These are phyloP conservation scores for Hormaphis cornu DNA, from an alignment of 1,140 invertebrate genomes.

Conservation along the genomic window DNA sequence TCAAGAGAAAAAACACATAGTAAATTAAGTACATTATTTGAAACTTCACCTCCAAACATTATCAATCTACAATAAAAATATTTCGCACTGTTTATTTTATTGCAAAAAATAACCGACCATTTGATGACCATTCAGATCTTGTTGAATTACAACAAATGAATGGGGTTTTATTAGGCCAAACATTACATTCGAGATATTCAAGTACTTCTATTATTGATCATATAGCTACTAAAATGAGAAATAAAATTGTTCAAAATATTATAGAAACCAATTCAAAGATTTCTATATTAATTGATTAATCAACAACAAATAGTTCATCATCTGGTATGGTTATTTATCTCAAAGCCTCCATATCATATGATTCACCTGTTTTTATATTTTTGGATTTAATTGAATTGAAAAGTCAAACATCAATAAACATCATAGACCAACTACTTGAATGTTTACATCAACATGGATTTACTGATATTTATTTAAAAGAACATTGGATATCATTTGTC, in stretches of 20 bases:
- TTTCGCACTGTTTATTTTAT: conserved; percentile 8
- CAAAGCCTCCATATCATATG: neutral
- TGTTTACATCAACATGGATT: neutral
- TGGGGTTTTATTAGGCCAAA: neutral
- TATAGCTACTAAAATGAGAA: neutral
- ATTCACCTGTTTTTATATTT: conserved; percentile 2
- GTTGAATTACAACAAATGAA: conserved; percentile 1
- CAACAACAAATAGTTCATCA: neutral
- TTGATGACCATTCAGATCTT: neutral
- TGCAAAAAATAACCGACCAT: conserved; percentile 5
- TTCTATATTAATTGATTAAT: conserved; percentile 8
- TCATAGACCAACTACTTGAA: neutral
- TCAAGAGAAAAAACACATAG: neutral
- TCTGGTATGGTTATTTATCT: neutral
- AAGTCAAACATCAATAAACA: neutral
- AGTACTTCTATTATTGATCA: neutral
- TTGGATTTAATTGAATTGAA: neutral
- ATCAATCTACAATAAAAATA: neutral
- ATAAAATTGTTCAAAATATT: conserved; percentile 4
- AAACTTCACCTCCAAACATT: neutral
- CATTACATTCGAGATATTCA: conserved; percentile 5
- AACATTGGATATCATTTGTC: conserved; percentile 6
- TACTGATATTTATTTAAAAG: neutral
- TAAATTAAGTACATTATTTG: neutral
- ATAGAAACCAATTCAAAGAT: neutral